Evolutionary conservation across 1,140 invertebrate genomes (phyloP).

Genomic region (Ylistrum balloti): DNA sequence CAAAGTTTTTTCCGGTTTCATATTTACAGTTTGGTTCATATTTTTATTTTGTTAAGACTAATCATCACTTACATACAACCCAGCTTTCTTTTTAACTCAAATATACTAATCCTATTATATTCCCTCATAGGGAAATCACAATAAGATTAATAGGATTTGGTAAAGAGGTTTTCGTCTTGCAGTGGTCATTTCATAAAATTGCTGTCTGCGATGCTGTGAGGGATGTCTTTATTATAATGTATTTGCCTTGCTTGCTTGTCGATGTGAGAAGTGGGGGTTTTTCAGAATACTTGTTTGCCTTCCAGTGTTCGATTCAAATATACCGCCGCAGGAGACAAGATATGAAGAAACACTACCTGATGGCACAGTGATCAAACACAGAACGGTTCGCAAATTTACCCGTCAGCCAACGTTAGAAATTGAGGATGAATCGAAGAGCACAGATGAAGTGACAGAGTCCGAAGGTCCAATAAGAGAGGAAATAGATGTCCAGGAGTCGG

Average conservation of each 20-base stretch:
- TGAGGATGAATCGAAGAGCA: constrained; percentile 54
- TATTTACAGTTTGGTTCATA: not conserved
- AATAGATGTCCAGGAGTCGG: constrained; percentile 71
- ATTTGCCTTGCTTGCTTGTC: not conserved
- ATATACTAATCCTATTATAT: not conserved
- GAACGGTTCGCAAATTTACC: constrained; percentile 57
- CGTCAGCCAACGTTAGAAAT: constrained; percentile 44
- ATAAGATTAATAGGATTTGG: not conserved
- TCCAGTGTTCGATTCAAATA: constrained; percentile 74
- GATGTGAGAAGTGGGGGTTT: not conserved
- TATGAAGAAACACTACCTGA: constrained; percentile 75
- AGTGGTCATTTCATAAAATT: not conserved
- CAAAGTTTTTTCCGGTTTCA: not conserved
- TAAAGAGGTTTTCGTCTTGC: not conserved
- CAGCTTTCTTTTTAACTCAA: not conserved
- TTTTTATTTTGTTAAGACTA: not conserved
- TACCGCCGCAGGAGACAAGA: constrained; percentile 61
- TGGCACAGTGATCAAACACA: constrained; percentile 72
- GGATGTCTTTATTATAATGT: not conserved
- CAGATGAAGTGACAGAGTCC: constrained; percentile 63
- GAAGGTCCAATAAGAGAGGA: constrained; percentile 69
- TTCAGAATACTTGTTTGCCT: constrained; percentile 61
- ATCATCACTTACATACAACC: not conserved
- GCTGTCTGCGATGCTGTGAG: not conserved
- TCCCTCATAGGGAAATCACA: not conserved